Evolutionary conservation across 1,140 invertebrate species (phyloP).

Genomic region (Cecropterus lyciades): DNA sequence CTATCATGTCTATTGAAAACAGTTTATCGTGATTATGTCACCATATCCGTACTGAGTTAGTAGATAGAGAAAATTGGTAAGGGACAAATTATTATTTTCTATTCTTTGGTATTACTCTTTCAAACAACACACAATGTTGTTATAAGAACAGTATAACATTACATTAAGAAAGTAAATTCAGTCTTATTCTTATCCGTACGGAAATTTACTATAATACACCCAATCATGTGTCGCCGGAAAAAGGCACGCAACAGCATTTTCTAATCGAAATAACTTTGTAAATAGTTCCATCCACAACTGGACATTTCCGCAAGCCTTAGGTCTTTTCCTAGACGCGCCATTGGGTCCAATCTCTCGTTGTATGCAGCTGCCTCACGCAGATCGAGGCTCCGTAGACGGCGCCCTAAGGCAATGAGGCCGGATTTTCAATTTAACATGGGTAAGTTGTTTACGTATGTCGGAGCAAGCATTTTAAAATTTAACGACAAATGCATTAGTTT

Average conservation of each 20-base stretch:
- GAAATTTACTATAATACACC: too few species aligned
- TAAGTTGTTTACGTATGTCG: conserved; percentile 16
- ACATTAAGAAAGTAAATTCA: not conserved
- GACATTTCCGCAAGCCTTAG: conserved; percentile 21
- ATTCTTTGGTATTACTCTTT: too few species aligned
- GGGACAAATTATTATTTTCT: too few species aligned
- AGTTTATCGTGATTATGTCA: conserved; percentile 24
- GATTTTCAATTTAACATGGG: conserved; percentile 31
- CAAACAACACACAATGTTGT: too few species aligned
- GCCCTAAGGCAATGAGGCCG: conserved; percentile 24
- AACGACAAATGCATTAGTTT: not conserved
- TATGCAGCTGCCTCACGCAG: conserved; percentile 28
- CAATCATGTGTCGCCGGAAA: not conserved
- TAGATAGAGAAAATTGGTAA: too few species aligned
- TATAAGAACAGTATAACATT: too few species aligned
- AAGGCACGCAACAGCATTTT: conserved; percentile 9
- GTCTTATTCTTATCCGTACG: not conserved
- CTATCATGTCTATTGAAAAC: conserved; percentile 18
- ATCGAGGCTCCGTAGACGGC: conserved; percentile 8
- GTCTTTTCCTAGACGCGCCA: conserved; percentile 31
- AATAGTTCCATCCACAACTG: conserved; percentile 2
- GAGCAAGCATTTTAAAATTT: conserved; percentile 18
- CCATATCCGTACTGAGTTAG: not conserved
- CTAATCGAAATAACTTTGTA: conserved; percentile 4
- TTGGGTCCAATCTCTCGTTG: conserved; percentile 28